These are phyloP conservation scores for Salvelinus namaycush DNA, from an alignment of 2,113 vertebrate species.

Conservation along the genomic window DNA sequence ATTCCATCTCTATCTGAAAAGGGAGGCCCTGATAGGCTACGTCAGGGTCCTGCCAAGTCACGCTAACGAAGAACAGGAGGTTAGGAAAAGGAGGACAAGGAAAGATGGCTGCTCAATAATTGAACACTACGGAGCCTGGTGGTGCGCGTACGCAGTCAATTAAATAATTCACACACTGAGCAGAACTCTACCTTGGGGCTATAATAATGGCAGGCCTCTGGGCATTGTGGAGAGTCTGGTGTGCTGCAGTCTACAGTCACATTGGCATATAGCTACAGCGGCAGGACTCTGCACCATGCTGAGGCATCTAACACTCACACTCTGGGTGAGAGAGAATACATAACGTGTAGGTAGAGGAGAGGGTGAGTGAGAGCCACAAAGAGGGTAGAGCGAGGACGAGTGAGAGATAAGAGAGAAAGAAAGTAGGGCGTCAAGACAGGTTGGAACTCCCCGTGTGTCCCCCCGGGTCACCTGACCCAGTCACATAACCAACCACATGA, in stretches of 20 bases:
- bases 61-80: slow-evolving; percentile 1
- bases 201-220: slow-evolving; percentile 1
- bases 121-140: not conserved
- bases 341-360: too few relatives aligned
- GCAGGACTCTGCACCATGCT: slow-evolving; percentile 1
- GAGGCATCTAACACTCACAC: slow-evolving; percentile 51
- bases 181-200: slow-evolving; percentile 1
- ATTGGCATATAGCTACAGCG: too few relatives aligned
- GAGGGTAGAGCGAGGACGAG: not conserved
- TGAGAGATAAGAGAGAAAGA: not conserved
- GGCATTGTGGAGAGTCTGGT: not conserved
- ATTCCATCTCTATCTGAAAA: too few relatives aligned
- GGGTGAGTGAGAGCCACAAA: too few relatives aligned
- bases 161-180: slow-evolving; percentile 41
- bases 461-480: slow-evolving; percentile 45
- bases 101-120: not conserved
- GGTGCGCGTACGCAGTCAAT: not conserved
- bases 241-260: not conserved
- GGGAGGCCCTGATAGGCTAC: too few relatives aligned
- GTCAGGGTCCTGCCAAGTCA: slow-evolving; percentile 21
- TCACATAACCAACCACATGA: slow-evolving; percentile 41
- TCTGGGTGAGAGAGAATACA: not conserved
- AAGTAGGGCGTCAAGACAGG: not conserved
- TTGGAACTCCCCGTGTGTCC: too few relatives aligned
- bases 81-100: not conserved